Evolutionary conservation across 1,140 invertebrate species (phyloP), one percentile per base, ranked within the genome.

Genomic region (Drosophila baimaii): DNA sequence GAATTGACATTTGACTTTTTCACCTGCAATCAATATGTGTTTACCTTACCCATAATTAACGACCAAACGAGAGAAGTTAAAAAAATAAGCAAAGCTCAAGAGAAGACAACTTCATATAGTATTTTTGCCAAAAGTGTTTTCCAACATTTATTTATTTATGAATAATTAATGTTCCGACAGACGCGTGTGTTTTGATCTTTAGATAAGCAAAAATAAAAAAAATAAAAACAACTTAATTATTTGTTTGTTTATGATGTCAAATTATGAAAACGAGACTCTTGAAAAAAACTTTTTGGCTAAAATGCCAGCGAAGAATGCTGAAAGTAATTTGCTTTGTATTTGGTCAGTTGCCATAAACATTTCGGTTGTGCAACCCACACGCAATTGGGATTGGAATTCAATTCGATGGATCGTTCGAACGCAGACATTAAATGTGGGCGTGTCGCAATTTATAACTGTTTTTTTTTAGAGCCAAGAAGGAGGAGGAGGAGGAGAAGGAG

Each of bases 201-300:
- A 49, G 41, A 63, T 41, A 51, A 52, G 49, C 52, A 56, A 39
- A 33, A 71, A 75, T 49, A 27, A 6, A 46, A 74, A 80, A 58
- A 27, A 6, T 41, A 74, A 80, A 58, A 86, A 82, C 79, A 77
- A 88, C 83, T 86, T 86, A 86, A 86, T 86, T 88, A 86, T 80
- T 72, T 73, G 63, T 73, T 58, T 63, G 61, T 55, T 43, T 63
- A 29, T 63, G 39, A 62, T 83, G 81, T 68, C 59, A 83, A 83
- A 78, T 63, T 68, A 70, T 76, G 47, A 70, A 81, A 55, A 51
- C n/a, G n/a, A 82, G 62, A 79, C 56, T 74, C 79, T 88, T 88
- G 39, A 79, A 46, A 70, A 29, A 69, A 41, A 29, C 10, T 64
- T 66, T 82, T 75, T 81, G 79, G 82, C 59, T 29, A 63, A 86